These are phyloP conservation scores for Cybosia mesomella DNA, from an alignment of 2,888 invertebrate species.

Conservation along the genomic window DNA sequence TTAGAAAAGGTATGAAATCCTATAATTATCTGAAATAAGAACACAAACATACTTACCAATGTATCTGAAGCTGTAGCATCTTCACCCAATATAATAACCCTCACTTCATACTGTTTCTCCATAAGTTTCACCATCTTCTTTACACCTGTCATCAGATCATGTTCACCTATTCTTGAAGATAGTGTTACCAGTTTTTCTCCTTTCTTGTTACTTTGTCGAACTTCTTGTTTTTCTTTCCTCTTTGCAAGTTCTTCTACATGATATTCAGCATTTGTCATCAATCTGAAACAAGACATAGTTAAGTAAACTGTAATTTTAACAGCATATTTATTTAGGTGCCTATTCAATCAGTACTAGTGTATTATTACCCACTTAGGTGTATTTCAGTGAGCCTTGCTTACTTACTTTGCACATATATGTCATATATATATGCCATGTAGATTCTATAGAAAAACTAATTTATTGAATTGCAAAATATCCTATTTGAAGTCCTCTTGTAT, in stretches of 20 bases:
- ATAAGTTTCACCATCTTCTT: conserved; percentile 90
- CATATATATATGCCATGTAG: background rate
- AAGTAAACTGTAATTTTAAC: background rate
- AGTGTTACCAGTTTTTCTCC: conserved; percentile 89
- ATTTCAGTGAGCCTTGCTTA: background rate
- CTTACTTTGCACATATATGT: background rate
- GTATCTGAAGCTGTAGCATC: conserved; percentile 67
- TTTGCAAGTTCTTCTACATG: conserved; percentile 87
- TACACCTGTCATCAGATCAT: conserved; percentile 89
- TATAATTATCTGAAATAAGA: background rate
- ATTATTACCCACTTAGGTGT: background rate
- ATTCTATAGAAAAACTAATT: background rate
- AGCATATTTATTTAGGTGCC: background rate
- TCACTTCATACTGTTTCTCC: conserved; percentile 89
- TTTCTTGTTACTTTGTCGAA: conserved; percentile 82
- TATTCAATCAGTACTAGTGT: background rate
- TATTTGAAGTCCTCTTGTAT: no score
- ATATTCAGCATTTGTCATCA: conserved; percentile 90
- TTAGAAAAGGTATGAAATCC: no score
- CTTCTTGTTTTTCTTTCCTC: conserved; percentile 80
- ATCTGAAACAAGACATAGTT: conserved; percentile 62
- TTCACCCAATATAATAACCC: conserved; percentile 85
- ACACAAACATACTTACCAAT: conserved; percentile 58
- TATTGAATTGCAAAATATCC: no score
- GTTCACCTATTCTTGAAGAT: conserved; percentile 87